Evolutionary conservation across 2,113 vertebrate genomes (phyloP).

Genomic region (Triplophysa siluroides): DNA sequence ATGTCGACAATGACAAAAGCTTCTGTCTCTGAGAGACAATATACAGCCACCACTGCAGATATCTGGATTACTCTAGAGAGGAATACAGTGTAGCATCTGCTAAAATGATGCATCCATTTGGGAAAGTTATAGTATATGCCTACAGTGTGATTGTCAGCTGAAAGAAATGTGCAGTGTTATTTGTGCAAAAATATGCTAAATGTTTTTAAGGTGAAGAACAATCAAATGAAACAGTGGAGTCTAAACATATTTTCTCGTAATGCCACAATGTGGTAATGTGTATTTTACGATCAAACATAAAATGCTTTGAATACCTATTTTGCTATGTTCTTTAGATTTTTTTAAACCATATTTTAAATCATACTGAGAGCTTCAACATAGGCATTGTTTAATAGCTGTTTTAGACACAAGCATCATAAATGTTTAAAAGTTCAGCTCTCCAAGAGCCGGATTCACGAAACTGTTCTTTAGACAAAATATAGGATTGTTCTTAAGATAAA

Average conservation of each 20-base stretch:
- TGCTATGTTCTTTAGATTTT: not conserved
- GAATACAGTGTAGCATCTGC: slow-evolving; percentile 44
- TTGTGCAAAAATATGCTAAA: not conserved
- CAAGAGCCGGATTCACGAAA: too few relatives aligned
- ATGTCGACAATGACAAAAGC: slow-evolving; percentile 31
- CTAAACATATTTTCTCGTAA: not conserved
- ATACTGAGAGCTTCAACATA: not conserved
- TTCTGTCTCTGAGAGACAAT: not conserved
- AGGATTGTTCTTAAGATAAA: too few relatives aligned
- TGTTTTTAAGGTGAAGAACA: not conserved
- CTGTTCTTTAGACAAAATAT: too few relatives aligned
- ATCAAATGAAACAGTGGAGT: not conserved
- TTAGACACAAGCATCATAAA: not conserved
- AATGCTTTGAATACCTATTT: not conserved
- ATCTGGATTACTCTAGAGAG: slow-evolving; percentile 41
- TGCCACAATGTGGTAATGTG: not conserved
- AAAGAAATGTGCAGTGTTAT: not conserved
- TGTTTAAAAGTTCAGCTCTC: not conserved
- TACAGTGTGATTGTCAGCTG: slow-evolving; percentile 24
- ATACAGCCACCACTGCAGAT: slow-evolving; percentile 12
- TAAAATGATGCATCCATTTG: slow-evolving; percentile 15
- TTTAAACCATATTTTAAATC: not conserved
- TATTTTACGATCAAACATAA: not conserved
- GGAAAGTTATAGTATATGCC: not conserved
- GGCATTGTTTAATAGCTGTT: too few relatives aligned